phyloP scores from a whole-genome alignment of 2,888 invertebrate species.

The Trissolcus brochymenae region DNA sequence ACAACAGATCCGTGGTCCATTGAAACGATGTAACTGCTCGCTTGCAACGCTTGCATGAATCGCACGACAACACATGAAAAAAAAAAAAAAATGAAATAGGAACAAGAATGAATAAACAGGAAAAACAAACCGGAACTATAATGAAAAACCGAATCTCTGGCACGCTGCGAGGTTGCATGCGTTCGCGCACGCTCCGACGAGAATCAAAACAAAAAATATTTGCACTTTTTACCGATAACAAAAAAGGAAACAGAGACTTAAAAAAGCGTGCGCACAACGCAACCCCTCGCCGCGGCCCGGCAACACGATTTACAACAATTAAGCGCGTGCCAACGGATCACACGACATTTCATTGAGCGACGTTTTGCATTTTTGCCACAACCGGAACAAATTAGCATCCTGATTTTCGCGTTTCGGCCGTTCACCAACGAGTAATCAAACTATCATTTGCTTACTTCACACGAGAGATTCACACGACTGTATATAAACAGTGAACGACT shows the following conservation, averaged over 20 bases:
- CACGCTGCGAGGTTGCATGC: slow-evolving; percentile 25
- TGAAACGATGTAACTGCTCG: slow-evolving; percentile 67
- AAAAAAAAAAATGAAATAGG: no score
- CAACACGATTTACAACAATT: slow-evolving; percentile 9
- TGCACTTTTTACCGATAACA: slow-evolving; percentile 48
- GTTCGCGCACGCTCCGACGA: slow-evolving; percentile 30
- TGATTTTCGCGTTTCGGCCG: slow-evolving; percentile 73
- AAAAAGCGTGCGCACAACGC: slow-evolving; percentile 19
- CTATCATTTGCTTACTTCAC: slow-evolving; percentile 33
- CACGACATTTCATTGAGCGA: slow-evolving; percentile 19
- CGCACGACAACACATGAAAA: slow-evolving; percentile 26
- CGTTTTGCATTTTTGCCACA: slow-evolving; percentile 47
- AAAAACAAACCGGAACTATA: not conserved
- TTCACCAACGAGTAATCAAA: slow-evolving; percentile 59
- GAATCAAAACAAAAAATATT: slow-evolving; percentile 54
- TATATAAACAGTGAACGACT: slow-evolving; percentile 43
- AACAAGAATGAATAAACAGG: slow-evolving; percentile 6
- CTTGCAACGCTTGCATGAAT: slow-evolving; percentile 52
- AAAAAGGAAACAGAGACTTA: slow-evolving; percentile 10
- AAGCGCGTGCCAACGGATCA: slow-evolving; percentile 30
- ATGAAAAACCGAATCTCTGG: slow-evolving; percentile 3
- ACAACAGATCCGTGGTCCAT: slow-evolving; percentile 65
- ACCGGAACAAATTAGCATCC: slow-evolving; percentile 74
- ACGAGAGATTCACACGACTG: slow-evolving; percentile 19
- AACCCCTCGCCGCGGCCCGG: slow-evolving; percentile 15